phyloP scores from a whole-genome alignment of 2,797 vertebrate species.

The Bovichtus variegatus region DNA sequence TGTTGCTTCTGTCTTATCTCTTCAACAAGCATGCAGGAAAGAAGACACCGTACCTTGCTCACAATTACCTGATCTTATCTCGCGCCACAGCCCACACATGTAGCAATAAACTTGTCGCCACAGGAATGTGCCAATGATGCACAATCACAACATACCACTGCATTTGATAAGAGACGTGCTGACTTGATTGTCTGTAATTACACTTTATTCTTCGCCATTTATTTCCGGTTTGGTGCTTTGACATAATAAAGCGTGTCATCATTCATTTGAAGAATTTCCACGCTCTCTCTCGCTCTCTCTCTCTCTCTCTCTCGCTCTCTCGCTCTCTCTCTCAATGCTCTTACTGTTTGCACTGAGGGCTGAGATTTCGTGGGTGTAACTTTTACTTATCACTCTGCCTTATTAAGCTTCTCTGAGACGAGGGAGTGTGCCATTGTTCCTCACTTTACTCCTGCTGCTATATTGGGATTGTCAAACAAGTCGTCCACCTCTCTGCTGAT shows the following conservation, averaged over 20 bases:
- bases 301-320: background rate
- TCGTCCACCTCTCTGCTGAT: constrained; percentile 6
- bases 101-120: background rate
- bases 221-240: background rate
- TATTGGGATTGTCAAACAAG: constrained; percentile 42
- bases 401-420: constrained; percentile 45
- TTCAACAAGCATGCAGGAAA: background rate
- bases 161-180: background rate
- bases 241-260: background rate
- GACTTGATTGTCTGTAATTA: constrained; percentile 1
- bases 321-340: background rate
- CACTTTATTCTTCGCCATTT: background rate
- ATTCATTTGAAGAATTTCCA: background rate
- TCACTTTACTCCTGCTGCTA: constrained; percentile 35
- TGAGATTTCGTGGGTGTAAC: constrained; percentile 50
- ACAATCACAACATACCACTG: background rate
- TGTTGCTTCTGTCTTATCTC: constrained; percentile 12
- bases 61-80: background rate
- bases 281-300: background rate
- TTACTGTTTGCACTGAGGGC: constrained; percentile 33
- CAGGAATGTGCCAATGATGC: constrained; percentile 10
- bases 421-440: constrained; percentile 33
- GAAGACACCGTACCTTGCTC: background rate
- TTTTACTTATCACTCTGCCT: constrained; percentile 47
- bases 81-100: background rate